phyloP scores from a whole-genome alignment of 2,113 vertebrate species.

The Aphyosemion australe region DNA sequence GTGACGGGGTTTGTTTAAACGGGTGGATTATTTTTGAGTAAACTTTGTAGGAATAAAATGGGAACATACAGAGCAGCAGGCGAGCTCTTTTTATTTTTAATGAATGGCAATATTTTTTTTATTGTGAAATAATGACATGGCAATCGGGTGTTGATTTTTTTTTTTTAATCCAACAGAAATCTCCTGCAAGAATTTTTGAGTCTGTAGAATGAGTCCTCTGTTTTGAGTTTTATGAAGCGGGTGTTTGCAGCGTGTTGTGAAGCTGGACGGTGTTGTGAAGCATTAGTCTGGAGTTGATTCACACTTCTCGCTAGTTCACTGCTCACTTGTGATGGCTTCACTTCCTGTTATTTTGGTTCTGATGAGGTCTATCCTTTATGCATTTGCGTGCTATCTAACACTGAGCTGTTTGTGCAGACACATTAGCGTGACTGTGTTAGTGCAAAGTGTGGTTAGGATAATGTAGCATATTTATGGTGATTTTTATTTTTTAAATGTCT shows the following conservation, averaged over 20 bases:
- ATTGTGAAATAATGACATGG: conserved; percentile 16
- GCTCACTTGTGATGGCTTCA: conserved; percentile 51
- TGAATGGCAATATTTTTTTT: conserved; percentile 11
- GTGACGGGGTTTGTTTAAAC: conserved; percentile 20
- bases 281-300: conserved; percentile 46
- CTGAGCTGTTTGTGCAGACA: conserved; percentile 54
- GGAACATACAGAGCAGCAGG: conserved; percentile 17
- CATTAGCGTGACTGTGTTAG: conserved; percentile 65
- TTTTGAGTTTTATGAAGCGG: conserved; percentile 23
- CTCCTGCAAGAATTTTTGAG: conserved; percentile 37
- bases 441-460: conserved; percentile 60
- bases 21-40: conserved; percentile 21
- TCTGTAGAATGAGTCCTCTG: conserved; percentile 31
- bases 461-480: conserved; percentile 77
- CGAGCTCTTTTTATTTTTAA: conserved; percentile 28
- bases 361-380: conserved; percentile 52
- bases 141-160: conserved; percentile 37
- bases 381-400: conserved; percentile 62
- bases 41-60: conserved; percentile 5
- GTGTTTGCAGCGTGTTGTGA: conserved; percentile 13
- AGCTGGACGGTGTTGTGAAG: conserved; percentile 27
- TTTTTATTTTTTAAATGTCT: conserved; percentile 48
- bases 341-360: conserved; percentile 40
- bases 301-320: conserved; percentile 51
- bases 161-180: conserved; percentile 45